Conservation (phyloP, 2,797 vertebrate genomes). For the Peromyscus melanophrys region DNA sequence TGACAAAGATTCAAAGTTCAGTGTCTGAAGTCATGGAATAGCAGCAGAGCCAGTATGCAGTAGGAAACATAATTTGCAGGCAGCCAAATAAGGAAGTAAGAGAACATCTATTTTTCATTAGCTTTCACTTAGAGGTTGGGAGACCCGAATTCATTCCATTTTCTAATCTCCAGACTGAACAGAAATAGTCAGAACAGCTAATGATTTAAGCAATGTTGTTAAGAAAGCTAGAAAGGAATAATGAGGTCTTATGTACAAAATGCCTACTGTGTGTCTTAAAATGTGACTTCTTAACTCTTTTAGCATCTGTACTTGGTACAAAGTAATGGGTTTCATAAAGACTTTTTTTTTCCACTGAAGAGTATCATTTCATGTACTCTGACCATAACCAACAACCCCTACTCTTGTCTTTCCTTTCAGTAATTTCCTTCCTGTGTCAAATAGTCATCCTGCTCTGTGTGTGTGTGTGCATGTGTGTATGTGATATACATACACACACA, state of each 20-base stretch:
- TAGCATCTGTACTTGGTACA: not conserved
- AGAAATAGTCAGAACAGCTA: conserved; percentile 77
- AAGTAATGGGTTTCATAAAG: not conserved
- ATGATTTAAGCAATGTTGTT: conserved; percentile 78
- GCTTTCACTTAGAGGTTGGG: conserved; percentile 83
- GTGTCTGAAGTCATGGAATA: conserved; percentile 86
- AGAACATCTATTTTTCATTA: conserved; percentile 89
- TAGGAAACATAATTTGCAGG: conserved; percentile 88
- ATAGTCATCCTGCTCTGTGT: not conserved
- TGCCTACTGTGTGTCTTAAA: not conserved
- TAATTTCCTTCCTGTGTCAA: not conserved
- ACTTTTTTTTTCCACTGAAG: not conserved
- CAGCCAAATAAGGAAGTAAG: conserved; percentile 84
- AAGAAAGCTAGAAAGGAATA: conserved; percentile 29
- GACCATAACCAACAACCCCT: not conserved
- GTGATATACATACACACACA: too few species aligned
- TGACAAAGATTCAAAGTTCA: conserved; percentile 91
- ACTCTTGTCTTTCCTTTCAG: not conserved
- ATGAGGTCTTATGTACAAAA: conserved; percentile 46
- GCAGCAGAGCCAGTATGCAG: conserved; percentile 81
- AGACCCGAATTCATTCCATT: conserved; percentile 84
- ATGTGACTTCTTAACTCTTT: not conserved
- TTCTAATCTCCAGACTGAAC: conserved; percentile 75
- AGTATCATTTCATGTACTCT: not conserved
- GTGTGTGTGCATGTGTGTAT: not conserved